Evolutionary conservation across 2,888 invertebrate genomes (phyloP).

Genomic region (Bugulina stolonifera): DNA sequence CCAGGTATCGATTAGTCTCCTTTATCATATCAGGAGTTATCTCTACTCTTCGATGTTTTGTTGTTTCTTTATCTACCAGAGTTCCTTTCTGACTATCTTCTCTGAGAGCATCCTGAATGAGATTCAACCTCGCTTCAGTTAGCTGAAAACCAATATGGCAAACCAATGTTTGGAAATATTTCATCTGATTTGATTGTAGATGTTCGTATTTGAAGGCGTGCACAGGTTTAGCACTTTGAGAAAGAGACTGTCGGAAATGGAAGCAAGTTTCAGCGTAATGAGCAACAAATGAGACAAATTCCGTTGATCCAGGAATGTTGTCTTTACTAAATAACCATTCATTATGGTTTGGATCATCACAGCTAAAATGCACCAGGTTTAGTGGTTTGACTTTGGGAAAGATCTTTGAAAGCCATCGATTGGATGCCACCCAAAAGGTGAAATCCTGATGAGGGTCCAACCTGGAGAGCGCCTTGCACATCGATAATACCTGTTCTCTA

Average conservation of each 20-base stretch:
- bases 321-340: background rate
- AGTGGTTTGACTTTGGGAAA: slow-evolving; percentile 29
- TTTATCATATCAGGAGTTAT: slow-evolving; percentile 5
- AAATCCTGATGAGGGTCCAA: background rate
- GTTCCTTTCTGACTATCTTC: background rate
- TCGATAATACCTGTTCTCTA: background rate
- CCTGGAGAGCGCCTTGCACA: background rate
- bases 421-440: background rate
- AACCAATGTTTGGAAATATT: background rate
- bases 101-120: background rate
- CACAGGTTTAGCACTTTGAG: background rate
- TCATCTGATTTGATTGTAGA: background rate
- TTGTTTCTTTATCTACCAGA: background rate
- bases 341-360: background rate
- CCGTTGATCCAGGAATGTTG: too few species aligned
- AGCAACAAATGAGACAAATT: background rate
- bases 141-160: background rate
- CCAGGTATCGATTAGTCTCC: background rate
- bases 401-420: background rate
- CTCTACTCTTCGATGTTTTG: background rate
- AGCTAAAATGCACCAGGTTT: background rate
- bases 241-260: background rate
- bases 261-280: background rate
- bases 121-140: background rate
- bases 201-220: background rate